Conservation (phyloP, 2,113 vertebrate genomes). For the Isurus oxyrinchus region DNA sequence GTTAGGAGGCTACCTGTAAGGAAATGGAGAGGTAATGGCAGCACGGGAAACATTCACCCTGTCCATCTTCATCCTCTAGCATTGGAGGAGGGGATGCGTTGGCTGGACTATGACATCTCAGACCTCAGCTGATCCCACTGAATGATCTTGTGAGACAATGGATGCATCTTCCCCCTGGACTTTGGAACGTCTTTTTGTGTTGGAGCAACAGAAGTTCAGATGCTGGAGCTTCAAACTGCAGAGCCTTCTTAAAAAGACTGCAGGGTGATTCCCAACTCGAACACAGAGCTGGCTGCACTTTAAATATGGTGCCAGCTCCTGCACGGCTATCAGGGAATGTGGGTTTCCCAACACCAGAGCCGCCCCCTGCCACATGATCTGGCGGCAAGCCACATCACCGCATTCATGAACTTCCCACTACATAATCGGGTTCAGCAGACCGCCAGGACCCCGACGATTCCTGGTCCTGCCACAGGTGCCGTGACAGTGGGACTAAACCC, state of each 20-base stretch:
- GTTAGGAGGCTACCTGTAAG: too few species aligned
- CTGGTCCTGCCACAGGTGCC: neutral
- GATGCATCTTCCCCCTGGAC: neutral
- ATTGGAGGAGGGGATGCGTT: neutral
- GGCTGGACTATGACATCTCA: neutral
- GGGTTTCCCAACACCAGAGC: neutral
- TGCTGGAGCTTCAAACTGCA: neutral
- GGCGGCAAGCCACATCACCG: too few species aligned
- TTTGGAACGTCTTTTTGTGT: neutral
- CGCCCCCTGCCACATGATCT: too few species aligned
- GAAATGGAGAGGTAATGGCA: too few species aligned
- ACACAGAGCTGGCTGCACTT: neutral
- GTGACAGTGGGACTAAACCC: neutral
- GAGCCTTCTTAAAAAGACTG: neutral
- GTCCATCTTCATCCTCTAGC: neutral
- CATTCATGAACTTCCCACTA: neutral
- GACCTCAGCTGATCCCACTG: neutral
- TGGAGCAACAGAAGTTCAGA: neutral
- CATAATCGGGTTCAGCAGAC: neutral
- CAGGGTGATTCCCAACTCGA: neutral
- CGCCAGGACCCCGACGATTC: neutral
- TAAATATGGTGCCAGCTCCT: neutral
- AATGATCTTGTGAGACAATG: neutral
- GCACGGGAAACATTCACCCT: neutral
- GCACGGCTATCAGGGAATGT: neutral